Evolutionary conservation across 2,113 vertebrate genomes (phyloP).

Genomic region (Lates calcarifer): DNA sequence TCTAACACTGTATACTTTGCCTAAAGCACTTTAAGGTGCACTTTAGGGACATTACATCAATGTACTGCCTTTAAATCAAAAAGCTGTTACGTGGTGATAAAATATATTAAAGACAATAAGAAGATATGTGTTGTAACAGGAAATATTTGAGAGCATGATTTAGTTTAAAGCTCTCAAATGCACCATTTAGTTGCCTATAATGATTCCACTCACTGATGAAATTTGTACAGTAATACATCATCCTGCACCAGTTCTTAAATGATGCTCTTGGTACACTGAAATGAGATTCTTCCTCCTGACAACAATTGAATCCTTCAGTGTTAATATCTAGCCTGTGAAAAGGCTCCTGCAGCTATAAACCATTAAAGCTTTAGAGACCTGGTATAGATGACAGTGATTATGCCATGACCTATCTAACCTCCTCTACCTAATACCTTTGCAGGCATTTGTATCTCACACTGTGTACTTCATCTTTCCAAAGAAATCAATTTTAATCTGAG

Average conservation of each 20-base stretch:
- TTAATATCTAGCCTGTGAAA: constrained; percentile 26
- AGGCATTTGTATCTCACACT: constrained; percentile 15
- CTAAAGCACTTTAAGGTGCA: constrained; percentile 10
- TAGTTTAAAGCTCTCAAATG: constrained; percentile 4
- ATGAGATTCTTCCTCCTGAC: constrained; percentile 27
- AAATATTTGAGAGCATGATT: background rate
- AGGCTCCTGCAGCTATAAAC: constrained; percentile 46
- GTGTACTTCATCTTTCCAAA: constrained; percentile 10
- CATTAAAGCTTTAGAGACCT: constrained; percentile 18
- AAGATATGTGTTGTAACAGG: background rate
- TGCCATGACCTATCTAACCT: constrained; percentile 29
- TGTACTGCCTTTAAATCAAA: background rate
- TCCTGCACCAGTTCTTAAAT: constrained; percentile 5
- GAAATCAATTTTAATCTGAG: constrained; percentile 59
- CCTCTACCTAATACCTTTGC: constrained; percentile 6
- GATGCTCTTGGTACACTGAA: background rate
- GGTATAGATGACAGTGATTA: constrained; percentile 30
- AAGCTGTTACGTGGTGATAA: background rate
- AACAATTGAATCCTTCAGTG: constrained; percentile 17
- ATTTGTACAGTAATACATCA: background rate
- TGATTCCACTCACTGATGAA: background rate
- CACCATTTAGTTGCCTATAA: background rate
- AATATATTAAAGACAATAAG: background rate
- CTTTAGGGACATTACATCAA: background rate
- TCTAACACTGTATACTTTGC: constrained; percentile 4